Evolutionary conservation across 2,113 vertebrate species (phyloP).

Genomic region (Halcyon malimbica): DNA sequence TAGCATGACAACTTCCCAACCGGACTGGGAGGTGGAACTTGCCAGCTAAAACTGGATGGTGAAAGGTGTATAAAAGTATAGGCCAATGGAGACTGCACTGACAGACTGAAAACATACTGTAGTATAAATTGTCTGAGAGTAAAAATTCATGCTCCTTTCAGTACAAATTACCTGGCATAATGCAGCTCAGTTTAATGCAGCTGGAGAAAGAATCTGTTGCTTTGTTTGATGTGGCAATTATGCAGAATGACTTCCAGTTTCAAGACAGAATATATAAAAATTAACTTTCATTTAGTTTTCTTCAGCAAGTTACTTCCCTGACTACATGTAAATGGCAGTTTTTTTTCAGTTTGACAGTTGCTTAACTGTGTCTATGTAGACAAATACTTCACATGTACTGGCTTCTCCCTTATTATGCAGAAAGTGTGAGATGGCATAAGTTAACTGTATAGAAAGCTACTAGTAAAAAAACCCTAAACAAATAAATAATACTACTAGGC

Average conservation of each 20-base stretch:
- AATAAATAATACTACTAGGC: background rate
- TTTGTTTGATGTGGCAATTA: background rate
- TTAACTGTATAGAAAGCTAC: background rate
- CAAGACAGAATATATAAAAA: constrained; percentile 27
- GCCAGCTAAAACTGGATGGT: background rate
- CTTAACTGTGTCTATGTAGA: constrained; percentile 17
- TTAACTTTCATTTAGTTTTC: background rate
- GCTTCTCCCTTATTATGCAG: constrained; percentile 29
- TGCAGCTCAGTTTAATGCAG: background rate
- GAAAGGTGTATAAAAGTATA: background rate
- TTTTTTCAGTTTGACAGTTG: background rate
- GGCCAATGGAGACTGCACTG: background rate
- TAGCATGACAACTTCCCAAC: background rate
- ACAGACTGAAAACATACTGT: background rate
- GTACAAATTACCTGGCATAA: background rate
- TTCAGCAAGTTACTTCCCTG: constrained; percentile 8
- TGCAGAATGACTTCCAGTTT: constrained; percentile 18
- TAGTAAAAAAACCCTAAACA: background rate
- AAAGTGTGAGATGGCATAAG: constrained; percentile 28
- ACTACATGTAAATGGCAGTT: background rate
- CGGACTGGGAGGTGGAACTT: background rate
- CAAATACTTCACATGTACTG: constrained; percentile 44
- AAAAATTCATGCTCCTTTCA: background rate
- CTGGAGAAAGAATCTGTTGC: background rate
- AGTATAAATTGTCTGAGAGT: background rate